Conservation (phyloP, 2,888 invertebrate species). For the Leptothorax acervorum region DNA sequence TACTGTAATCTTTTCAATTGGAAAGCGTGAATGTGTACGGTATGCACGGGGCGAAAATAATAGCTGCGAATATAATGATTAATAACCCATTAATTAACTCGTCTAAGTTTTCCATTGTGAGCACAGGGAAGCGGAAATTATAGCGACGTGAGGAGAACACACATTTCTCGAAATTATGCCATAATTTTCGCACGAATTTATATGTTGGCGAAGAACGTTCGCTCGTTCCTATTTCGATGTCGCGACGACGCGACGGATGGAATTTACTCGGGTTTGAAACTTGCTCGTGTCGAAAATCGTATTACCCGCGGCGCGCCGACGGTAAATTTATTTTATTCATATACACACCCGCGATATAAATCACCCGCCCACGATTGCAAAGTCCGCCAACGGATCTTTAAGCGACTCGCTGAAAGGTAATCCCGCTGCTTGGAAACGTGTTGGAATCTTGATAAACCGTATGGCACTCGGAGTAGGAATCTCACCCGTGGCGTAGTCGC, state of each 20-base stretch:
- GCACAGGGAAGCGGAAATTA: neutral
- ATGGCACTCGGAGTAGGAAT: slow-evolving; percentile 41
- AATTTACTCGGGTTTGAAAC: slow-evolving; percentile 32
- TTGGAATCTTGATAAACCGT: slow-evolving; percentile 70
- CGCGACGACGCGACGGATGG: neutral
- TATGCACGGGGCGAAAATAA: neutral
- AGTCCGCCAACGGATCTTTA: slow-evolving; percentile 20
- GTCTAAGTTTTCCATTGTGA: neutral
- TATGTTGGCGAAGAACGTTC: neutral
- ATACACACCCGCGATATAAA: slow-evolving; percentile 44
- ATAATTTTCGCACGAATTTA: slow-evolving; percentile 20
- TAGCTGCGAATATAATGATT: slow-evolving; percentile 16
- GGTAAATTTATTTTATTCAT: slow-evolving; percentile 16
- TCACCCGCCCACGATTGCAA: slow-evolving; percentile 49
- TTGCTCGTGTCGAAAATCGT: slow-evolving; percentile 36
- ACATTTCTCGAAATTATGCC: neutral
- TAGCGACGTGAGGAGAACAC: neutral
- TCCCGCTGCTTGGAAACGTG: slow-evolving; percentile 67
- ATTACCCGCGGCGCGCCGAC: neutral
- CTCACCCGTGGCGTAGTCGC: slow-evolving; percentile 43
- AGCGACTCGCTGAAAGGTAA: slow-evolving; percentile 66
- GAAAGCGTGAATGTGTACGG: slow-evolving; percentile 7
- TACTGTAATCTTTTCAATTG: slow-evolving; percentile 23
- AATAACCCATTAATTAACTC: slow-evolving; percentile 35
- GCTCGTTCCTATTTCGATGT: slow-evolving; percentile 13